A percentile compares a stretch with the other conserved stretches of the same genome.
phyloP scores from a whole-genome alignment of 2,113 vertebrate species.

The Lutjanus erythropterus region DNA sequence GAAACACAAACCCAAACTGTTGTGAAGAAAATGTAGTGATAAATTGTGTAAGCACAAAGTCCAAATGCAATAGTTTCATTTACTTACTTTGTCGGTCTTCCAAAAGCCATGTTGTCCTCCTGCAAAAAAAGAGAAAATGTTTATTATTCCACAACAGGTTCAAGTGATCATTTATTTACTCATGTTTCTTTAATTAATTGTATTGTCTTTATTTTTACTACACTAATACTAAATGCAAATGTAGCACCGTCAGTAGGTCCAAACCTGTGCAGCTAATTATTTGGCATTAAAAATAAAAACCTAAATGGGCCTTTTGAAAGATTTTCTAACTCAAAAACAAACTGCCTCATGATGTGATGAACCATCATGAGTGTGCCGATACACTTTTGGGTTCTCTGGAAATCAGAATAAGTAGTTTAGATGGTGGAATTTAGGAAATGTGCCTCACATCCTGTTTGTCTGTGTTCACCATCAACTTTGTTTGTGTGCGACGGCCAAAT shows the following conservation, averaged over 20 bases:
- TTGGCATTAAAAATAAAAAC: background rate
- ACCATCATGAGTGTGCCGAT: background rate
- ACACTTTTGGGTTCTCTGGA: background rate
- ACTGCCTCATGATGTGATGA: background rate
- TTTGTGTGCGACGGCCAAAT: slow-evolving; percentile 4
- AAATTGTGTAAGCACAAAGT: background rate
- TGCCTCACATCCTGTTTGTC: slow-evolving; percentile 44
- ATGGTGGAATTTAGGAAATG: slow-evolving; percentile 32
- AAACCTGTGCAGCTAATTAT: background rate
- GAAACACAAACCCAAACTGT: background rate
- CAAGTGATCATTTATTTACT: background rate
- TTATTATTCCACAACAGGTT: background rate
- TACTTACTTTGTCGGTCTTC: slow-evolving; percentile 97
- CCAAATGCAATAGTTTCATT: background rate
- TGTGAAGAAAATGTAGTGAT: too few species aligned
- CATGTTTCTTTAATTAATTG: background rate
- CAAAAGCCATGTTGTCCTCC: slow-evolving; percentile 99
- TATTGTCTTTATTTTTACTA: background rate
- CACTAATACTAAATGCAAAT: background rate
- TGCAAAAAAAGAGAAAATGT: slow-evolving; percentile 65
- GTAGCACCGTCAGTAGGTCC: background rate
- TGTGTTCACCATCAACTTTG: slow-evolving; percentile 19
- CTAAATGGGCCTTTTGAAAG: background rate
- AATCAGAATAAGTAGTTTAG: background rate
- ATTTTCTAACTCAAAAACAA: background rate